These are phyloP conservation scores for Atta texana DNA, from an alignment of 1,140 invertebrate species.

Conservation along the genomic window DNA sequence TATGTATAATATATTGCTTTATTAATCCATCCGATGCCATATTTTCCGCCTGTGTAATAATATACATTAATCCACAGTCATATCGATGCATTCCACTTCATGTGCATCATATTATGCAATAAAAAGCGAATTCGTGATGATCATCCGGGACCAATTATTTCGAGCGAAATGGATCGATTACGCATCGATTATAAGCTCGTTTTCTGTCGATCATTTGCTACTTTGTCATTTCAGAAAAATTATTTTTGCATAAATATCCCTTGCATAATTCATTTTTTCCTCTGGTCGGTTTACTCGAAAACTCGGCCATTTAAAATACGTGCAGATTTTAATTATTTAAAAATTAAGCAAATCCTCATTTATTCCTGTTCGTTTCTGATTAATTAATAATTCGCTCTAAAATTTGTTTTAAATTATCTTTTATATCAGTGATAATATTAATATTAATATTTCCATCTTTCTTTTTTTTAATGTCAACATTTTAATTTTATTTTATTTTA, in stretches of 20 bases:
- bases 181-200: neutral
- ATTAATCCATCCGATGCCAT: neutral
- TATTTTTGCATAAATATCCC: constrained; percentile 26
- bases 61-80: neutral
- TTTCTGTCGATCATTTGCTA: constrained; percentile 2
- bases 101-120: neutral
- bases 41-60: neutral
- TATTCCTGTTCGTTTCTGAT: neutral
- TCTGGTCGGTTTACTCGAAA: neutral
- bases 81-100: neutral
- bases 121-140: constrained; percentile 29
- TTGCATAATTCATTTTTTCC: neutral
- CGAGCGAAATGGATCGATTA: constrained; percentile 17
- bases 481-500: neutral
- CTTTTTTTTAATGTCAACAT: neutral
- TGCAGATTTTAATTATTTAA: neutral
- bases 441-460: neutral
- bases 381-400: constrained; percentile 2
- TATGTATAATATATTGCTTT: constrained; percentile 16
- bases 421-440: neutral
- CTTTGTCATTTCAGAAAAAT: constrained; percentile 19
- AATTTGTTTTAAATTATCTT: constrained; percentile 4
- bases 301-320: neutral
- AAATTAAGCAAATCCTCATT: constrained; percentile 4
- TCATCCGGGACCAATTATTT: constrained; percentile 22